Conservation (phyloP, 2,113 vertebrate species). For the Scopus umbretta region DNA sequence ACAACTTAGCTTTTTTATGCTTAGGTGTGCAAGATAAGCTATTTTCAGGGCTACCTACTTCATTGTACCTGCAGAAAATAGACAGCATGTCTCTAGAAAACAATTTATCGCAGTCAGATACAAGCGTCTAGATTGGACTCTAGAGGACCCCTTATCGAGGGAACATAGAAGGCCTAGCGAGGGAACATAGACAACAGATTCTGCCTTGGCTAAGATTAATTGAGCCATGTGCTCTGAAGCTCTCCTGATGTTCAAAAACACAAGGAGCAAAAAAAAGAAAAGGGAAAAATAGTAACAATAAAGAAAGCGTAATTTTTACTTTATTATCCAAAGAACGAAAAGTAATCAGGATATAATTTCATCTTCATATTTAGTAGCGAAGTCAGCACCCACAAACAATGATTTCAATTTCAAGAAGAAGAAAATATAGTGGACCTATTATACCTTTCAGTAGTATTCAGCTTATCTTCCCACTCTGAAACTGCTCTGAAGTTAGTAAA, state of each 20-base stretch:
- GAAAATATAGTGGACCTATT: background rate
- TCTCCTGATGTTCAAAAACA: background rate
- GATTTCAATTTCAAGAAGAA: background rate
- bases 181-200: background rate
- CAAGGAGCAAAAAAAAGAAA: background rate
- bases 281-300: background rate
- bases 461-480: background rate
- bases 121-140: background rate
- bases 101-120: background rate
- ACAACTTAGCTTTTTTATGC: background rate
- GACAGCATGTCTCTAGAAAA: background rate
- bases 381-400: background rate
- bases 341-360: background rate
- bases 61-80: background rate
- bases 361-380: background rate
- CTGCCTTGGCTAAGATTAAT: background rate
- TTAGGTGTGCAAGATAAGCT: background rate
- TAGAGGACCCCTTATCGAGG: background rate
- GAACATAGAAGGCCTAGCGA: background rate
- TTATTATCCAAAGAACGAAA: background rate
- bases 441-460: background rate
- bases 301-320: background rate
- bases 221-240: background rate
- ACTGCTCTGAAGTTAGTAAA: background rate
- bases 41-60: background rate